A percentile compares a stretch with the other conserved stretches of the same genome.
Evolutionary conservation across 1,140 invertebrate species (phyloP).

Genomic region (Drosophila baimaii): DNA sequence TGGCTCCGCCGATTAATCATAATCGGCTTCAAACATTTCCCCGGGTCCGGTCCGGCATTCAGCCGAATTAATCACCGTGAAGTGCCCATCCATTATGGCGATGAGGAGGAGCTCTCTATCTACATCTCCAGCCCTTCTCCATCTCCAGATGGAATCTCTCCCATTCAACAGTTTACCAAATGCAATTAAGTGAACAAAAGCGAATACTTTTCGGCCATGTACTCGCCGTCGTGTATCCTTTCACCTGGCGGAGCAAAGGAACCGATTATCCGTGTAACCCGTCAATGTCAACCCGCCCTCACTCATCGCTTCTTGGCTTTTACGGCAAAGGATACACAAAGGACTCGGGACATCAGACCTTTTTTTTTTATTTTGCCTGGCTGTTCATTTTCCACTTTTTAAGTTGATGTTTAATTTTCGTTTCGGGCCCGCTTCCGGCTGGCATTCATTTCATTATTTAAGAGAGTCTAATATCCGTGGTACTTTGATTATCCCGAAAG

Average conservation of each 20-base stretch:
- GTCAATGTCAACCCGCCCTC: conserved; percentile 18
- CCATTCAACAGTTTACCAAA: conserved; percentile 46
- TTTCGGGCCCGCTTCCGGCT: conserved; percentile 33
- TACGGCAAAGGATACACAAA: not conserved
- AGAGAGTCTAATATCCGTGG: conserved; percentile 9
- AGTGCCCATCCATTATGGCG: conserved; percentile 29
- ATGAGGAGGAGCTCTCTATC: conserved; percentile 18
- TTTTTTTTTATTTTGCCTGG: not conserved
- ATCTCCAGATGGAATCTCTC: not conserved
- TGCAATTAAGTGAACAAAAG: conserved; percentile 43
- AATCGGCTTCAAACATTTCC: conserved; percentile 24
- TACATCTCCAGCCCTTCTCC: no score
- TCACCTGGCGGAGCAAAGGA: conserved; percentile 11
- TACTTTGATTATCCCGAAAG: conserved; percentile 3
- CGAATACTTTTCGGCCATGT: conserved; percentile 28
- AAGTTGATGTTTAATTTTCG: conserved; percentile 49
- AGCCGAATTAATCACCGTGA: conserved; percentile 42
- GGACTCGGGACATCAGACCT: conserved; percentile 8
- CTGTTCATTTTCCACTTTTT: conserved; percentile 46
- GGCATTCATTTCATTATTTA: conserved; percentile 13
- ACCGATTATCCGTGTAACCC: conserved; percentile 29
- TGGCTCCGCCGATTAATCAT: conserved; percentile 37
- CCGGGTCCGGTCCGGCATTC: conserved; percentile 3
- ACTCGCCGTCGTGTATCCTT: conserved; percentile 13
- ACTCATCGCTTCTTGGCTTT: not conserved